Evolutionary conservation across 2,797 vertebrate genomes (phyloP).

Genomic region (Synanceia verrucosa): DNA sequence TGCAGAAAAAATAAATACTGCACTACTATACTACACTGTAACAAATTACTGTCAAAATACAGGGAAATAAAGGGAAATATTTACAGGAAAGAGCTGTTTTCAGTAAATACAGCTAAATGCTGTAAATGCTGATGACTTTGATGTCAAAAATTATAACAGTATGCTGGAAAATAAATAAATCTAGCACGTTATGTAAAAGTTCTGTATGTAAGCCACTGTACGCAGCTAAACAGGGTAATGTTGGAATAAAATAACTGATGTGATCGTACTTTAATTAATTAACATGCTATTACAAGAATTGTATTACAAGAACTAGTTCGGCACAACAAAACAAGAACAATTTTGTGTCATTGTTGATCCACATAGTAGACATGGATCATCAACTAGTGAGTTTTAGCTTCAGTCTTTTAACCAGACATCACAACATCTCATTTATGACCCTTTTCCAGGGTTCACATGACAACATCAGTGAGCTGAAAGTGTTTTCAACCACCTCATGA

Average conservation of each 20-base stretch:
- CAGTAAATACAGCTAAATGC: no score
- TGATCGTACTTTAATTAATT: background rate
- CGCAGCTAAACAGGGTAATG: background rate
- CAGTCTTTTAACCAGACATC: background rate
- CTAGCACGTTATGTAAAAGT: background rate
- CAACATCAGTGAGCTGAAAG: background rate
- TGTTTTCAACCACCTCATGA: background rate
- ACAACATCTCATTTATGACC: background rate
- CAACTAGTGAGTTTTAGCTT: background rate
- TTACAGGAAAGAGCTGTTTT: no score
- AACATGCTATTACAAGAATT: no score
- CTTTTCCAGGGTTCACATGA: background rate
- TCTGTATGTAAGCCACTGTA: background rate
- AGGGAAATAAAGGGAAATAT: no score
- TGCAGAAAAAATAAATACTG: no score
- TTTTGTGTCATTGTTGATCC: background rate
- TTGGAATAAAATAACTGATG: background rate
- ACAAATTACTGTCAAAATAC: no score
- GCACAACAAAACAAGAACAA: background rate
- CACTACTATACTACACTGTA: no score
- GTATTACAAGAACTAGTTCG: background rate
- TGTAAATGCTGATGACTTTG: no score
- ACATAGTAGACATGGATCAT: background rate
- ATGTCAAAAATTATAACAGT: background rate
- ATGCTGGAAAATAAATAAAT: background rate